Base-by-base conservation (phyloP, 2,888 invertebrate species). In the Torymus auratus region DNA sequence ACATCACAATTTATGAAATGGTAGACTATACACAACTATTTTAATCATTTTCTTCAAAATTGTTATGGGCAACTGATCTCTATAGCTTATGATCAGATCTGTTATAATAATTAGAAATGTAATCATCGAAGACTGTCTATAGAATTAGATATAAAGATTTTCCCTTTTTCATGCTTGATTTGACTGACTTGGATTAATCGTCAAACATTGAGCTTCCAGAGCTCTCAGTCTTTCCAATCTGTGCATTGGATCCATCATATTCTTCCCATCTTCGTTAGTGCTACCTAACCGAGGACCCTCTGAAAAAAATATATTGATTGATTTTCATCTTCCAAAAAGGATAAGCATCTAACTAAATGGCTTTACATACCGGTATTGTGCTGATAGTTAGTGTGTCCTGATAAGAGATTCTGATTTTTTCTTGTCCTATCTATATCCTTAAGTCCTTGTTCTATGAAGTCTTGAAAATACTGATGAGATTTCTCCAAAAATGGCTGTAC, bases 401-500 rank as follows among this genome's bases (percentile, higher is more conserved):
- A 70, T 64, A 80, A 61, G 52, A 81, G 86, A 77, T 86, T 89
- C 83, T 90, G 90, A 86, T 85, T 89, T 81, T 88, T 90, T 80
- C 91, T 87, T 58, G 88, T 87, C 80, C 87, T 88, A 84, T 93
- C 93, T 53, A 95, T 94, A 73, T 93, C 92, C 84, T 93, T 93
- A 82, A 97, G 91, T 0, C 96, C 96, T 70, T 95, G 93, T 89
- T 95, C 95, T 84, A 97, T 96, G 89, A 96, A 97, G 88, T 95
- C 95, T 88, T 96, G 96, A 92, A 97, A 97, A 91, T 95, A 96
- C 89, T 95, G 94, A 70, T 96, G 96, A 0, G 96, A 95, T 87
- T 95, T 96, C 84, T 95, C 94, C 90, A 97, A 93, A 91, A 96
- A 96, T 50, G 96, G 96, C 90, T 96, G 96, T 1, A 91, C 88